Conservation (phyloP, 2,888 invertebrate species). For the Leptinotarsa juncta region DNA sequence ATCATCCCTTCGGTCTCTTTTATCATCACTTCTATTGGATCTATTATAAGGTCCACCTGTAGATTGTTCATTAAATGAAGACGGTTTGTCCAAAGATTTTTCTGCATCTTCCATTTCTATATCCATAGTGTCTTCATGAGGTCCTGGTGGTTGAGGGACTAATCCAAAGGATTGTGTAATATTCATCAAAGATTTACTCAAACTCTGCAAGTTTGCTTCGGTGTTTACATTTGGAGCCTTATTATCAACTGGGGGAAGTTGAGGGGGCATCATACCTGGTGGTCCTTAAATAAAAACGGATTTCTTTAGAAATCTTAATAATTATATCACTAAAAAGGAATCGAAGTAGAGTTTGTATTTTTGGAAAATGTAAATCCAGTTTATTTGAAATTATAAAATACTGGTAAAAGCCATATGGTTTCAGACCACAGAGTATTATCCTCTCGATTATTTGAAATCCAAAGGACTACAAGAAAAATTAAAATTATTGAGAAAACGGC, state of each 20-base stretch:
- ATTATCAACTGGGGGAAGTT: constrained; percentile 43
- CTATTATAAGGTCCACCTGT: constrained; percentile 25
- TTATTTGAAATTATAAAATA: no score
- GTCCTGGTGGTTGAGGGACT: constrained; percentile 62
- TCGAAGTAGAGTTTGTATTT: no score
- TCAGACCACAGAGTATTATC: no score
- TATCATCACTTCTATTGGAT: constrained; percentile 42
- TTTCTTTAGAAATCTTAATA: not conserved
- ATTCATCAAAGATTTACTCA: constrained; percentile 62
- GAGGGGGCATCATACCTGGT: constrained; percentile 57
- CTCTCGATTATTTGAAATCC: no score
- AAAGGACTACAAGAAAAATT: no score
- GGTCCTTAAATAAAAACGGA: constrained; percentile 37
- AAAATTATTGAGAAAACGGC: no score
- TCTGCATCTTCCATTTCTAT: constrained; percentile 78
- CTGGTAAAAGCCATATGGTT: no score
- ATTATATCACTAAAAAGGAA: no score
- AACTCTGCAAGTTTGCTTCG: constrained; percentile 50
- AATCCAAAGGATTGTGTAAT: constrained; percentile 64
- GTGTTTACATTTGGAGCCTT: constrained; percentile 44
- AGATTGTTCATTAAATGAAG: constrained; percentile 64
- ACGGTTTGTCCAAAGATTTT: constrained; percentile 54
- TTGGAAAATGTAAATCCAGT: no score
- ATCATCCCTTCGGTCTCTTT: constrained; percentile 52
- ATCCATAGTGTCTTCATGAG: constrained; percentile 82